Evolutionary conservation across 2,113 vertebrate species (phyloP).

Genomic region (Zapus hudsonius): DNA sequence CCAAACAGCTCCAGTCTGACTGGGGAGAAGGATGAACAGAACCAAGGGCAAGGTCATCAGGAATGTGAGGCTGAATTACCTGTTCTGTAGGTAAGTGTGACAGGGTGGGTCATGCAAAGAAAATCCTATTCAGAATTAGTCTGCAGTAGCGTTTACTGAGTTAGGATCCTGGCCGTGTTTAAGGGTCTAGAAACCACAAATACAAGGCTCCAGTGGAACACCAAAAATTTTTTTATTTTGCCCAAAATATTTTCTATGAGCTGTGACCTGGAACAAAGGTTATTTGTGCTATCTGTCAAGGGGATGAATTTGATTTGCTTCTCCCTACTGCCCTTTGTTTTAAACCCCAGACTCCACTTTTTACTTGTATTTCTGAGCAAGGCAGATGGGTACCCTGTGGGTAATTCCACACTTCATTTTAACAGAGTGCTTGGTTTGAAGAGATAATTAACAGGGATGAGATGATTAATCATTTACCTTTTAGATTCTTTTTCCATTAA

Average conservation of each 20-base stretch:
- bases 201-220: background rate
- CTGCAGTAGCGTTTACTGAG: background rate
- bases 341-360: background rate
- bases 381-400: background rate
- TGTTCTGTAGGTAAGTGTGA: background rate
- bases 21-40: background rate
- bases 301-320: background rate
- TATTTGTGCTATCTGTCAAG: background rate
- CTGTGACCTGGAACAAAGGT: background rate
- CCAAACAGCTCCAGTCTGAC: background rate
- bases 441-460: conserved; percentile 56
- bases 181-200: conserved; percentile 25
- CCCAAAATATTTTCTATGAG: background rate
- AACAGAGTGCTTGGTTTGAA: conserved; percentile 3
- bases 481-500: conserved; percentile 55
- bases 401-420: background rate
- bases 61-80: background rate
- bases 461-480: conserved; percentile 60
- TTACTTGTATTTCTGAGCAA: background rate
- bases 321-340: background rate
- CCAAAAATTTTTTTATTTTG: background rate
- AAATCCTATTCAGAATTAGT: background rate
- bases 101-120: too few species aligned
- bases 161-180: background rate
- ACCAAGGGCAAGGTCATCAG: background rate